Conservation (phyloP, 1,140 invertebrate genomes). For the Amphibalanus amphitrite region DNA sequence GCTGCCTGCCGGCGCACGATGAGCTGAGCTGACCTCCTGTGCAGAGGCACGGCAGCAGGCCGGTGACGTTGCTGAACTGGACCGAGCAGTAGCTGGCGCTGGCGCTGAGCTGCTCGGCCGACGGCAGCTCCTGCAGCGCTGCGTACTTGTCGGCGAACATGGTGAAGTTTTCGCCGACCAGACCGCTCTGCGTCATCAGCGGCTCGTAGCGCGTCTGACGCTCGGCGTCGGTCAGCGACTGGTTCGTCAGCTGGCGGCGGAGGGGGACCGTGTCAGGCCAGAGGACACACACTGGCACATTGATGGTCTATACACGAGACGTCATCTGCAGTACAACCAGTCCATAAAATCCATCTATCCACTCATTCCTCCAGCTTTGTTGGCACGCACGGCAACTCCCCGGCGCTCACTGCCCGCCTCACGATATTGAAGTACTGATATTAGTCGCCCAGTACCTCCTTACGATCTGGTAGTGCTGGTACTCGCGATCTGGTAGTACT, state of each 20-base stretch:
- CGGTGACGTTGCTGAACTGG: background rate
- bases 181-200: background rate
- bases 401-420: too few species aligned
- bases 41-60: background rate
- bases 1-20: too few species aligned
- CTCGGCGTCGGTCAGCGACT: background rate
- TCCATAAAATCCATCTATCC: too few species aligned
- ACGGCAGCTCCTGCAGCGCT: background rate
- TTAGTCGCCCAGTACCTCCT: too few species aligned
- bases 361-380: too few species aligned
- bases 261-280: background rate
- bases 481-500: too few species aligned
- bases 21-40: background rate
- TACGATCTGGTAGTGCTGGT: too few species aligned
- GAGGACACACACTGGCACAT: too few species aligned
- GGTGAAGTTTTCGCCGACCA: background rate
- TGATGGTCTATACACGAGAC: too few species aligned
- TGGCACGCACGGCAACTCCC: too few species aligned
- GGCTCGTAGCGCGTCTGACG: background rate
- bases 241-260: background rate
- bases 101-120: background rate
- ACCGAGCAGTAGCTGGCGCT: background rate
- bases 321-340: too few species aligned
- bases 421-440: too few species aligned
- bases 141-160: background rate